phyloP scores from a whole-genome alignment of 2,113 vertebrate genomes.

The Cromileptes altivelis region DNA sequence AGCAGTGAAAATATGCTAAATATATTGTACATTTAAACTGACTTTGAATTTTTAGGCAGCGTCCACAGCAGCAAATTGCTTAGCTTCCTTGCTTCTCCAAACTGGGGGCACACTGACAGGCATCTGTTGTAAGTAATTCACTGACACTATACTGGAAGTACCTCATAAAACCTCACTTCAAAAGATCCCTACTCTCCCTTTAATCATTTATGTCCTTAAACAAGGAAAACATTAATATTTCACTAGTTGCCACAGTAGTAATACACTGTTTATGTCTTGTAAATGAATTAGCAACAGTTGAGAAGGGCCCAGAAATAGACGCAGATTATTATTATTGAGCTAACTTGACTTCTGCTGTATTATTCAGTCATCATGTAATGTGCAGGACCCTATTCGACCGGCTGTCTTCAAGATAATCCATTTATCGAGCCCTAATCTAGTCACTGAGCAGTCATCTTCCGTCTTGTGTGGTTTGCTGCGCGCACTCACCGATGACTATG shows the following conservation, averaged over 20 bases:
- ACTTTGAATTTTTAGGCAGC: too few relatives aligned
- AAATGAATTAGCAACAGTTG: neutral
- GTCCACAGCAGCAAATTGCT: too few relatives aligned
- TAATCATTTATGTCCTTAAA: neutral
- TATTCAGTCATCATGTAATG: neutral
- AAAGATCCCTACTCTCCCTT: too few relatives aligned
- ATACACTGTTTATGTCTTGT: neutral
- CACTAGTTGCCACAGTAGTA: neutral
- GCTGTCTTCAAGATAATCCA: conserved; percentile 52
- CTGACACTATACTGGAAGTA: too few relatives aligned
- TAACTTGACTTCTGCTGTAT: conserved; percentile 11
- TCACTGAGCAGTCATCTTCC: conserved; percentile 39
- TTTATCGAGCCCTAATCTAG: conserved; percentile 53
- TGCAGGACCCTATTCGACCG: conserved; percentile 14
- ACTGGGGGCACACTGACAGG: too few relatives aligned
- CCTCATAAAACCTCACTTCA: too few relatives aligned
- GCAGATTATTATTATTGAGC: neutral
- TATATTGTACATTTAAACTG: too few relatives aligned
- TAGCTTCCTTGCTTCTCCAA: too few relatives aligned
- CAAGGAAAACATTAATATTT: neutral
- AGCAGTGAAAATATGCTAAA: too few relatives aligned
- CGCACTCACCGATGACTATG: conserved; percentile 94
- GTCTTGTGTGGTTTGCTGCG: conserved; percentile 6
- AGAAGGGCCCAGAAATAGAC: neutral
- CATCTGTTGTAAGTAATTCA: too few relatives aligned